Base-by-base conservation (phyloP, 2,113 vertebrate species). In the Shinisaurus crocodilurus region DNA sequence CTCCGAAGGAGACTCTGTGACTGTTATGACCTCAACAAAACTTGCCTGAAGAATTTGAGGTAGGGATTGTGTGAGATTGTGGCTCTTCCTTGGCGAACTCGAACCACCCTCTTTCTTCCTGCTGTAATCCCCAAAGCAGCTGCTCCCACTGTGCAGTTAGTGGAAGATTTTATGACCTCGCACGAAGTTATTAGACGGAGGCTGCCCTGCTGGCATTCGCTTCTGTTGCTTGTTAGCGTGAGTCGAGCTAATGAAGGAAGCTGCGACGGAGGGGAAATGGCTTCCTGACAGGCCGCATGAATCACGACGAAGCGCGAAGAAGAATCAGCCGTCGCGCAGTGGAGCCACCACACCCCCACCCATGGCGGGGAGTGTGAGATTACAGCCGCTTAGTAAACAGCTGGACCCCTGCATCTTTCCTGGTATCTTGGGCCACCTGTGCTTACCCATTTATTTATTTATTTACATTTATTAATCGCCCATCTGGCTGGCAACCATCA, bases 121-220 rank as follows among this genome's bases (percentile, higher is more conserved):
- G 25, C 43, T 85, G 34, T 43, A 50, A 40, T 90, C 74, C 72
- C 37, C 25, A 27, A 57, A 29, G 20, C 72, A 85, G 89, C 57
- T 85, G 72, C 60, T 91, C 90, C 80, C n/a, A 34, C 80, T 34
- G 29, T 54, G 43, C n/a, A 34, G 86, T 34, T 67, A 88, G 90
- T 54, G 70, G 18, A 57, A 77, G 90, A 12, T 77, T 84, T 87
- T 45, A n/a, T 57, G 72, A 40, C 57, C 90, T 84, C 12, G 29
- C n/a, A 63, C 45, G 60, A 16, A 32, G 74, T 70, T 67, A 80
- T 70, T 40, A 37, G 63, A 86, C 16, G 3, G 15, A 84, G 72
- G 81, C 70, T n/a, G 75, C 74, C 63, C 37, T 57, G 80, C 70
- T 83, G 60, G 32, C 65, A 13, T 57, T 40, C 86, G 6, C 48